Evolutionary conservation across 2,113 vertebrate species (phyloP).

Genomic region (Cepphus grylle): DNA sequence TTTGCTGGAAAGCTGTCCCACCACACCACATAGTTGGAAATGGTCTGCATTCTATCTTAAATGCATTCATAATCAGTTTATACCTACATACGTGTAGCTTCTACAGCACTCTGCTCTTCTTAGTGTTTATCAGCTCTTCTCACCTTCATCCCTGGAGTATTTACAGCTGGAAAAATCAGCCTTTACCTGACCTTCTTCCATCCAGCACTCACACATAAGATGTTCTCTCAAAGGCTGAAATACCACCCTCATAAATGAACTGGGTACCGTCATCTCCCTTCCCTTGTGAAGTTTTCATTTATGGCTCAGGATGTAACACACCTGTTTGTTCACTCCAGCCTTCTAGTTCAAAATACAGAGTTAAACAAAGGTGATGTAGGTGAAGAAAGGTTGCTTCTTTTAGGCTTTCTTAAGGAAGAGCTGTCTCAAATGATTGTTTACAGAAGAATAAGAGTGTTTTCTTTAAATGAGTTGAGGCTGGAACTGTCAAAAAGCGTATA

Average conservation of each 20-base stretch:
- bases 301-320: neutral
- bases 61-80: neutral
- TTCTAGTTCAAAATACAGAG: neutral
- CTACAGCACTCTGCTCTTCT: neutral
- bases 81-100: neutral
- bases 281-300: neutral
- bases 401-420: neutral
- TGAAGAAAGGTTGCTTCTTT: neutral
- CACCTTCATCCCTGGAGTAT: neutral
- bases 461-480: neutral
- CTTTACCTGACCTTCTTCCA: neutral
- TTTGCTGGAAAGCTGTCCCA: neutral
- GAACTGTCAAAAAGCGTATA: neutral
- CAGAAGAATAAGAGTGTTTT: neutral
- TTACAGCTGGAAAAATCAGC: neutral
- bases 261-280: neutral
- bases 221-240: neutral
- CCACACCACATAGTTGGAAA: neutral
- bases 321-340: neutral
- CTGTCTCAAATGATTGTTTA: neutral
- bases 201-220: neutral
- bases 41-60: neutral
- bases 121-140: slow-evolving; percentile 9
- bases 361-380: neutral
- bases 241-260: neutral